Evolutionary conservation across 2,797 vertebrate genomes (phyloP), one percentile per base, ranked within the genome.

Genomic region (Kryptopterus vitreolus): DNA sequence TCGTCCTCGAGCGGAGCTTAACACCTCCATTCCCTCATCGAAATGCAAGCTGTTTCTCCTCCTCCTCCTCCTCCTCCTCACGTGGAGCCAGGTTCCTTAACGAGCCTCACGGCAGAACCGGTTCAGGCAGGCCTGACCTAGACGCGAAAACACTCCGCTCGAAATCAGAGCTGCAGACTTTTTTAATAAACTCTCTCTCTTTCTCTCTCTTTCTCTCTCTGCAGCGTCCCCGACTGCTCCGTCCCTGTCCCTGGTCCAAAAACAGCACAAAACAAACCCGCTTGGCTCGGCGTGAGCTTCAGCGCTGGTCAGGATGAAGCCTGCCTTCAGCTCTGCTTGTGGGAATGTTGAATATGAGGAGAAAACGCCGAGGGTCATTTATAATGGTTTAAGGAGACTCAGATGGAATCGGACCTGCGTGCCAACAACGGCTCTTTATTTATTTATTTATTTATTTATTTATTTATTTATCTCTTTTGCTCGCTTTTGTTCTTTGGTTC

Each of bases 211-310:
- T n/a, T n/a, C 57, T 57, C 68, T 35, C n/a, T 1, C 38, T 62
- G 46, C 58, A 38, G 26, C 43, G 58, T 79, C 68, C 68, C 68
- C 48, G 7, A 78, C 76, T 78, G 71, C 65, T 31, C 76, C 38
- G 10, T 31, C 53, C 24, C 53, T 78, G 76, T 66, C 65, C 76
- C 48, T 16, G 33, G 3, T 57, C 76, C 76, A 78, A 78, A 46
- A 78, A 69, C 13, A 68, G 76, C 76, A 43, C 33, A 68, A 69
- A 68, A 68, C 43, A 57, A n/a, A 43, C 63, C 16, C 24, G 24
- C 3, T 62, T 76, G 73, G 73, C 57, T 61, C 29, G 13, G 12
- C 7, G 57, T 22, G 24, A 61, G 73, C 73, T 29, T 48, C 57
- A 46, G 11, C 46, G 35, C 13, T 22, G 73, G 38, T 61, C 26